Conservation (phyloP, 1,140 invertebrate genomes). For the Philotrypesis tridentata region DNA sequence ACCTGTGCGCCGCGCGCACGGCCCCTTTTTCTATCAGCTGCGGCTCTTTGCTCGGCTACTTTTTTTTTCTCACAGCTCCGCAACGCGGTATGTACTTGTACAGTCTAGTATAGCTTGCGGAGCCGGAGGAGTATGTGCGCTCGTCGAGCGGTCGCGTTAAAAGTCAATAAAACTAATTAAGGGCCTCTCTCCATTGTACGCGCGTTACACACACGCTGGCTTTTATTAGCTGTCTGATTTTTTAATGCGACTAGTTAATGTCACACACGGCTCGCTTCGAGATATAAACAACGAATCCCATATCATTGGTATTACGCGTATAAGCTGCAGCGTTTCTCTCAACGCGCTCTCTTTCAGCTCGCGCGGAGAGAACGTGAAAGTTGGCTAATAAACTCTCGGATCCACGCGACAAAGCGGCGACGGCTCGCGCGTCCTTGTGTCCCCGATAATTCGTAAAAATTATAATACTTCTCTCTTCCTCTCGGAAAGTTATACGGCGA, state of each 20-base stretch:
- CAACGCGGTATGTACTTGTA: too few relatives aligned
- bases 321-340: not conserved
- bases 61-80: not conserved
- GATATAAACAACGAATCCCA: too few relatives aligned
- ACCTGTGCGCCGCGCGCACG: not conserved
- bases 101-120: not conserved
- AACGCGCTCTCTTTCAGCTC: too few relatives aligned
- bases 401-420: not conserved
- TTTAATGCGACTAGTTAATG: too few relatives aligned
- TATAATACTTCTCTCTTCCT: not conserved
- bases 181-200: not conserved
- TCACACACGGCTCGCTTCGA: too few relatives aligned
- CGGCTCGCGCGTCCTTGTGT: not conserved
- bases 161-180: slow-evolving; percentile 41
- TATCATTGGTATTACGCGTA: too few relatives aligned
- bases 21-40: not conserved
- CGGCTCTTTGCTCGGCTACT: not conserved
- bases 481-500: not conserved
- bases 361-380: not conserved
- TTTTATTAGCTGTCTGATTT: not conserved
- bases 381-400: not conserved
- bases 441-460: slow-evolving; percentile 4
- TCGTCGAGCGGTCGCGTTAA: not conserved
- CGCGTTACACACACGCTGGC: not conserved
- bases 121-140: not conserved